Conservation (phyloP, 2,113 vertebrate genomes). For the Catharus minimus region DNA sequence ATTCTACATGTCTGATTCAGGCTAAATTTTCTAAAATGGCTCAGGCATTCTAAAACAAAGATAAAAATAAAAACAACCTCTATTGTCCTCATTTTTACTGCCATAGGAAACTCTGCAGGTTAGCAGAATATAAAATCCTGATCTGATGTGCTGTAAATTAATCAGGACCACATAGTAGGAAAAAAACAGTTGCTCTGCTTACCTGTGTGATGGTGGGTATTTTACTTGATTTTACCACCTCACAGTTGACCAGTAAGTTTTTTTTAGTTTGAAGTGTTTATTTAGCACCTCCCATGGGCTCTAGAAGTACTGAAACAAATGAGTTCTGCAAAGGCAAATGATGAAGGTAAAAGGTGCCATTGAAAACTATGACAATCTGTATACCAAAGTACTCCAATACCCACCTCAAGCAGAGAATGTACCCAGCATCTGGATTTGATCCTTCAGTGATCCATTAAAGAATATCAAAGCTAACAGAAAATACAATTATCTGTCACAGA, state of each 20-base stretch:
- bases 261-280: background rate
- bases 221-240: background rate
- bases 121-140: background rate
- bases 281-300: background rate
- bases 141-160: background rate
- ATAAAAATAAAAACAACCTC: background rate
- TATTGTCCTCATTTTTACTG: background rate
- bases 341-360: background rate
- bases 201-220: background rate
- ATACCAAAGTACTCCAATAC: background rate
- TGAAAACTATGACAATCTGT: background rate
- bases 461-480: background rate
- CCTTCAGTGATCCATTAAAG: background rate
- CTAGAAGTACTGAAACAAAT: background rate
- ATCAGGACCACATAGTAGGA: background rate
- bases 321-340: background rate
- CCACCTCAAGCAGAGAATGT: background rate
- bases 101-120: background rate
- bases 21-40: background rate
- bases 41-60: background rate
- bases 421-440: background rate
- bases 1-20: background rate
- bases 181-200: background rate
- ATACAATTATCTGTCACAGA: background rate
- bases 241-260: background rate